phyloP scores from a whole-genome alignment of 2,888 invertebrate genomes.

The Allacma fusca region DNA sequence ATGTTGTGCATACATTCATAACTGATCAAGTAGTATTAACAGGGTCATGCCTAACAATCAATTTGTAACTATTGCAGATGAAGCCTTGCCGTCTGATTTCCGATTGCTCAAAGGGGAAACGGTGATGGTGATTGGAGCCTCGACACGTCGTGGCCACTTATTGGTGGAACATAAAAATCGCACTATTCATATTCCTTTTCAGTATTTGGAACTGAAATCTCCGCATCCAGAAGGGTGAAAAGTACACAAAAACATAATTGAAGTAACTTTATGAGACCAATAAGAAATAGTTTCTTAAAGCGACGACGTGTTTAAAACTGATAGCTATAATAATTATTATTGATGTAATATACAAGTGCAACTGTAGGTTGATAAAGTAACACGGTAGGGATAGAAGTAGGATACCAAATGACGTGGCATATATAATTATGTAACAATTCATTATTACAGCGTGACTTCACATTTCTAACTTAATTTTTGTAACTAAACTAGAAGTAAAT shows the following conservation, averaged over 20 bases:
- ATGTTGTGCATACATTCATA: constrained; percentile 58
- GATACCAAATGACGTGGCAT: too few relatives aligned
- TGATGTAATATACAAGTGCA: too few relatives aligned
- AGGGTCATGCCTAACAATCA: background rate
- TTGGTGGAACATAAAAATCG: constrained; percentile 81
- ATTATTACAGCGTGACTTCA: too few relatives aligned
- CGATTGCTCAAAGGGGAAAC: constrained; percentile 82
- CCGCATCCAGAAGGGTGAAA: constrained; percentile 4
- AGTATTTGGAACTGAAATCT: constrained; percentile 77
- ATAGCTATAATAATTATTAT: too few relatives aligned
- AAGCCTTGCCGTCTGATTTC: constrained; percentile 67
- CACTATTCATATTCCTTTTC: constrained; percentile 81
- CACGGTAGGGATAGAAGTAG: too few relatives aligned
- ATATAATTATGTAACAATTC: too few relatives aligned
- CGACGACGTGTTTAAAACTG: too few relatives aligned
- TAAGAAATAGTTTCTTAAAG: too few relatives aligned
- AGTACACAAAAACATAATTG: background rate
- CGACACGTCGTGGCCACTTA: constrained; percentile 84
- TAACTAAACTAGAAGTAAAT: too few relatives aligned
- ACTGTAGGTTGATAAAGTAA: too few relatives aligned
- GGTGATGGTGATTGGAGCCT: constrained; percentile 87
- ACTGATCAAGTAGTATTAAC: background rate
- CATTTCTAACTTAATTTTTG: too few relatives aligned
- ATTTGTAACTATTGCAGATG: constrained; percentile 64
- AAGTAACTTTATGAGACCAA: background rate